Evolutionary conservation across 1,140 invertebrate genomes (phyloP), one percentile per base, ranked within the genome.

Genomic region (Cydia pomonella): DNA sequence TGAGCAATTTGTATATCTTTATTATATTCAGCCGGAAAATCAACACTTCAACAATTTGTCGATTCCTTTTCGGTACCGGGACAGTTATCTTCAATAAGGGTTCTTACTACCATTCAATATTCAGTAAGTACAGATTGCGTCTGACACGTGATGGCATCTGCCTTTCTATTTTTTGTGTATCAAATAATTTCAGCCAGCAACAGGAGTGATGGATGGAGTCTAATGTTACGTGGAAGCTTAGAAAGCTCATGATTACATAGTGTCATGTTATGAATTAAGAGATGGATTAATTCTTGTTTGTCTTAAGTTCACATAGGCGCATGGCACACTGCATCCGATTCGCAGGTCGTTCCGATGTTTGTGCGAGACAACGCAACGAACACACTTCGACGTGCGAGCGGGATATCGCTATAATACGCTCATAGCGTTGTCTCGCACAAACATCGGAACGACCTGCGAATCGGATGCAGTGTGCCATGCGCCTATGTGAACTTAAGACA

Each of bases 151-250:
- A 63, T 27, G 75, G 75, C 21, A 76, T 79, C 41, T 72, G 9
- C 74, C 78, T 77, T 79, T 79, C 78, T 79, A 77, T 38, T 75
- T 75, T 75, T 75, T 38, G 59, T 23, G 12, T 33, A 29, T 33
- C 13, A 4, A 25, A 16, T 69, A 75, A 53, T 69, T 75, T 69
- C 74, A 75, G 74, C 1, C n/a, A 44, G 33, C 33, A 18, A 23
- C 63, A 29, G 62, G 25, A 63, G 33, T 74, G 73, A 74, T 74
- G 41, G 73, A 74, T 74, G 38, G 7, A 63, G 18, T 16, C 13
- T 18, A 16, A 10, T 63, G 62, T 63, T 63, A 63, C 62, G 62
- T 63, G 59, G 59, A 21, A 12, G 29, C 21, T 33, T 64, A 74
- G 73, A 74, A 74, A 74, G 73, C 62, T 66, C 63, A 21, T 27